phyloP scores from a whole-genome alignment of 2,888 invertebrate genomes.

The Campopleginae sp. region DNA sequence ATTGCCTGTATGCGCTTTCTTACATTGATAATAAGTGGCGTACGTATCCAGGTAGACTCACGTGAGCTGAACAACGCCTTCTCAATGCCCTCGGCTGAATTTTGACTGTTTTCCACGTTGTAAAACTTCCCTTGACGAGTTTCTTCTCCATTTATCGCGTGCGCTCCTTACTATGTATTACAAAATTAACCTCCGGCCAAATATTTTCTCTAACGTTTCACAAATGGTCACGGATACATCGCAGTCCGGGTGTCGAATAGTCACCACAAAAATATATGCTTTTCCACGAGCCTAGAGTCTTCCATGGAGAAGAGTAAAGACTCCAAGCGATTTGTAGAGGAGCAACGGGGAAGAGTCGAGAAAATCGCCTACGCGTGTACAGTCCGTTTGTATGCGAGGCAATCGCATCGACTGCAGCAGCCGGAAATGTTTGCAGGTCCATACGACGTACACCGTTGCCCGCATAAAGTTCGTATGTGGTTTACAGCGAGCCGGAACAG shows the following conservation, averaged over 20 bases:
- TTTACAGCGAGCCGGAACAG: slow-evolving; percentile 69
- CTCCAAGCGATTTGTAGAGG: background rate
- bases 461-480: slow-evolving; percentile 7
- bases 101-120: slow-evolving; percentile 43
- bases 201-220: slow-evolving; percentile 48
- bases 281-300: slow-evolving; percentile 45
- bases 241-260: background rate
- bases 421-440: slow-evolving; percentile 36
- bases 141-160: slow-evolving; percentile 22
- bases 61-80: slow-evolving; percentile 50
- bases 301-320: background rate
- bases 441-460: slow-evolving; percentile 31
- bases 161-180: slow-evolving; percentile 24
- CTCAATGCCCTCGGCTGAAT: slow-evolving; percentile 51
- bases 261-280: slow-evolving; percentile 58
- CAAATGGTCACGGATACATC: slow-evolving; percentile 4
- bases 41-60: slow-evolving; percentile 22
- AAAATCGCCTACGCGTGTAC: slow-evolving; percentile 59
- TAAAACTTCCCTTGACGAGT: slow-evolving; percentile 23
- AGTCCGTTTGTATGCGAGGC: slow-evolving; percentile 21
- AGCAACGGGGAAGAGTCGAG: slow-evolving; percentile 31
- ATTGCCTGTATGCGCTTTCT: slow-evolving; percentile 27
- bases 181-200: slow-evolving; percentile 47
- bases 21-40: slow-evolving; percentile 62
- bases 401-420: slow-evolving; percentile 30